Evolutionary conservation across 2,888 invertebrate species (phyloP).

Genomic region (Steinernema carpocapsae): DNA sequence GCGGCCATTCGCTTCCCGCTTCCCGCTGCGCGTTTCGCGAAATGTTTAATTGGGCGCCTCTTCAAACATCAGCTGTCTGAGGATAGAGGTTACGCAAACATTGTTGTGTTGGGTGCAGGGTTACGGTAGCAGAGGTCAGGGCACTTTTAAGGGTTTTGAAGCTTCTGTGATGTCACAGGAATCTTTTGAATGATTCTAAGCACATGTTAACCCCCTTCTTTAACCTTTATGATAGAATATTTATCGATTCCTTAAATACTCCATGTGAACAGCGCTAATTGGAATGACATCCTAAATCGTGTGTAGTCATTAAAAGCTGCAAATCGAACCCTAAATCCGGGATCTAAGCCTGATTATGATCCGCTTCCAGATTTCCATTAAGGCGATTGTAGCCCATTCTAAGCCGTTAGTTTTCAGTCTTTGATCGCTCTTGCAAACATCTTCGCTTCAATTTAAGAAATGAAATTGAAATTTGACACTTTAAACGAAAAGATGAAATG

Average conservation of each 20-base stretch:
- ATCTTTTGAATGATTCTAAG: neutral
- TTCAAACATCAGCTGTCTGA: conserved; percentile 28
- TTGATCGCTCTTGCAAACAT: too few relatives aligned
- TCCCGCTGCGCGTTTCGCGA: neutral
- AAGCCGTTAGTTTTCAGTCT: too few relatives aligned
- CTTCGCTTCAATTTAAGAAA: too few relatives aligned
- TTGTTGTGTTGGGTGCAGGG: neutral
- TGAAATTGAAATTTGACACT: too few relatives aligned
- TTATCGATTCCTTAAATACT: neutral
- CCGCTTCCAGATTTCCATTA: too few relatives aligned
- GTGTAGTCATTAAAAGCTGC: too few relatives aligned
- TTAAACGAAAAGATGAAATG: too few relatives aligned
- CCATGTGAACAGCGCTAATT: too few relatives aligned
- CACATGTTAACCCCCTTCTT: neutral
- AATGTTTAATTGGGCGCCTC: conserved; percentile 18
- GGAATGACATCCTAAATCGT: too few relatives aligned
- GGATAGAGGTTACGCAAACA: neutral
- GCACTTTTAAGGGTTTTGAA: neutral
- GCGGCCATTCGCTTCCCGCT: neutral
- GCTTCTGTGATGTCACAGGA: neutral
- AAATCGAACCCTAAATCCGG: too few relatives aligned
- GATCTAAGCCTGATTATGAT: too few relatives aligned
- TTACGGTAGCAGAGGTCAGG: neutral
- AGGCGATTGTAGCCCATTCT: too few relatives aligned
- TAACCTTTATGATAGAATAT: neutral